phyloP scores from a whole-genome alignment of 1,140 invertebrate genomes.

The Onthophagus taurus region DNA sequence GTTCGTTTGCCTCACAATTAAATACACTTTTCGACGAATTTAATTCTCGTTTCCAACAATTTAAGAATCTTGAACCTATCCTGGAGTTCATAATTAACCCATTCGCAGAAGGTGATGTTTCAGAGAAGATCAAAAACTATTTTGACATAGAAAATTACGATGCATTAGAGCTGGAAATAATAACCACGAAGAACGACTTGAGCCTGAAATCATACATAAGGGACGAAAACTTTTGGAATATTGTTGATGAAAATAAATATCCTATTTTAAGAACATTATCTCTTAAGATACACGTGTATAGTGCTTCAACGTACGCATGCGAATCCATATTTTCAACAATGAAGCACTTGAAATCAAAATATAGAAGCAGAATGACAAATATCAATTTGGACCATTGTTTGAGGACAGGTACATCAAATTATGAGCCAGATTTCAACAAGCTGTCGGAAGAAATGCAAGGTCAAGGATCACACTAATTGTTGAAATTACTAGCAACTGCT shows the following conservation, averaged over 20 bases:
- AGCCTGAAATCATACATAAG: background rate
- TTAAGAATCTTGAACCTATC: background rate
- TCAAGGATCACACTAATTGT: background rate
- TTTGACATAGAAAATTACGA: no score
- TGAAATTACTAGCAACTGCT: no score
- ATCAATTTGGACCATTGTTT: no score
- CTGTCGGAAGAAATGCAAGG: background rate
- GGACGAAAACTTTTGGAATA: conserved; percentile 2
- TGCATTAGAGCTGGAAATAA: conserved; percentile 4
- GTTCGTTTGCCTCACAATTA: background rate
- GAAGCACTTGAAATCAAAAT: conserved; percentile 7
- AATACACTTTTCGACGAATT: background rate
- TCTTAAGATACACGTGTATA: background rate
- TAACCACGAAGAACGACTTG: background rate
- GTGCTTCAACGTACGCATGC: conserved; percentile 2
- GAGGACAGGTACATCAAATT: no score
- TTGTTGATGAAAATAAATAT: conserved; percentile 4
- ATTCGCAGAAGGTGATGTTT: no score
- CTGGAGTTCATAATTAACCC: background rate
- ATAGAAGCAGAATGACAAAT: conserved; percentile 1
- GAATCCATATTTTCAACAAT: background rate
- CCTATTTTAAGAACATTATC: conserved; percentile 1
- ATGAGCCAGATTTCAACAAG: background rate
- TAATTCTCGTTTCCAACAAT: background rate
- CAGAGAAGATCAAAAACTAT: no score